phyloP scores from a whole-genome alignment of 92 coral and sea anemone species.

The Heliopora coerulea region DNA sequence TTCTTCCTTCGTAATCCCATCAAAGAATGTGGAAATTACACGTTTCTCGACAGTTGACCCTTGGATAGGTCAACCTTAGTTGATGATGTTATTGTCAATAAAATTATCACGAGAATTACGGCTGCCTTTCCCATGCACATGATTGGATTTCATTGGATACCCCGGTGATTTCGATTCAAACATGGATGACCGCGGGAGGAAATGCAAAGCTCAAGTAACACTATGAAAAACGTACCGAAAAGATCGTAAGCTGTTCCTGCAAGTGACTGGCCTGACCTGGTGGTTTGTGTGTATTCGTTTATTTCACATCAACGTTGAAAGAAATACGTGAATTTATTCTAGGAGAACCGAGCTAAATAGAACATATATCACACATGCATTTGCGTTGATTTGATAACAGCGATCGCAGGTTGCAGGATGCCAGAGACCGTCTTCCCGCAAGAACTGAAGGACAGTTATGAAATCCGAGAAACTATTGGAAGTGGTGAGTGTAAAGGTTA shows the following conservation, averaged over 20 bases:
- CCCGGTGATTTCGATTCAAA: conserved; percentile 42
- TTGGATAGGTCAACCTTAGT: too few relatives aligned
- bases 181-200: conserved; percentile 43
- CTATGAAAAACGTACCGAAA: background rate
- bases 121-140: background rate
- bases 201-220: conserved; percentile 19
- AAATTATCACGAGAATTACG: too few relatives aligned
- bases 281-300: background rate
- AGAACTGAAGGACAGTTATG: conserved; percentile 75
- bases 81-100: too few relatives aligned
- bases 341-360: background rate
- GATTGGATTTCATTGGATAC: conserved; percentile 29
- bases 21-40: too few relatives aligned
- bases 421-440: conserved; percentile 82
- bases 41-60: too few relatives aligned
- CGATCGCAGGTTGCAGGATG: conserved; percentile 51
- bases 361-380: background rate
- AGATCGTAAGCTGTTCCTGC: background rate
- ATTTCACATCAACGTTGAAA: background rate
- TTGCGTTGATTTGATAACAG: background rate
- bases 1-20: too few relatives aligned
- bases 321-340: background rate
- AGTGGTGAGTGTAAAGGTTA: conserved; percentile 69
- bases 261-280: background rate
- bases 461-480: conserved; percentile 86